Evolutionary conservation across 1,140 invertebrate species (phyloP).

Genomic region (Himalopsyche phryganea): DNA sequence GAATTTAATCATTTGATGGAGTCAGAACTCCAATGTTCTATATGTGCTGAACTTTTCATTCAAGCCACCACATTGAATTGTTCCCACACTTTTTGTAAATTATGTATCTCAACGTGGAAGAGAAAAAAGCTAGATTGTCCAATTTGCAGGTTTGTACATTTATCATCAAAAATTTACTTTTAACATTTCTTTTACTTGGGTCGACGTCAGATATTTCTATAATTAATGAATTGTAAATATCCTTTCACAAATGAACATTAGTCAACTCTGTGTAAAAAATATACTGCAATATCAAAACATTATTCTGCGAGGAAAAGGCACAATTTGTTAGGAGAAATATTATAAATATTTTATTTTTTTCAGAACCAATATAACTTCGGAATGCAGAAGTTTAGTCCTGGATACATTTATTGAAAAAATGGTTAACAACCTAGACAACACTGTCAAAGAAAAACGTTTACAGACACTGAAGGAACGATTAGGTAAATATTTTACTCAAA

Average conservation of each 20-base stretch:
- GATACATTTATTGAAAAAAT: slow-evolving; percentile 65
- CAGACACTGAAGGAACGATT: slow-evolving; percentile 52
- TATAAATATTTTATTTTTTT: slow-evolving; percentile 23
- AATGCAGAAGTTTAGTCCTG: slow-evolving; percentile 55
- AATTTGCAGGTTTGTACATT: slow-evolving; percentile 56
- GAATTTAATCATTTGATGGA: slow-evolving; percentile 67
- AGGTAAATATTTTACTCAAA: too few species aligned
- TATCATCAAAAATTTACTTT: not conserved
- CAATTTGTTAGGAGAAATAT: not conserved
- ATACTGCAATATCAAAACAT: not conserved
- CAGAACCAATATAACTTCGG: slow-evolving; percentile 48
- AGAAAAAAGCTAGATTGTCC: slow-evolving; percentile 71
- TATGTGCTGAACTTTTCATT: slow-evolving; percentile 76
- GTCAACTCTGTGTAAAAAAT: not conserved
- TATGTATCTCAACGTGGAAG: slow-evolving; percentile 71
- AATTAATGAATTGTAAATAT: not conserved
- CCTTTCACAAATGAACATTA: not conserved
- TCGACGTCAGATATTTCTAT: not conserved
- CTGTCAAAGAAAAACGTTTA: slow-evolving; percentile 49
- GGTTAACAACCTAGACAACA: slow-evolving; percentile 55
- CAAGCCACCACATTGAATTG: slow-evolving; percentile 69
- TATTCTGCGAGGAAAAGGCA: not conserved
- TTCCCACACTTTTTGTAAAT: slow-evolving; percentile 73
- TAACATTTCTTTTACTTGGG: not conserved
- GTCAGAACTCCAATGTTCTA: slow-evolving; percentile 71